Evolutionary conservation across 2,113 vertebrate species (phyloP).

Genomic region (Empidonax alnorum): DNA sequence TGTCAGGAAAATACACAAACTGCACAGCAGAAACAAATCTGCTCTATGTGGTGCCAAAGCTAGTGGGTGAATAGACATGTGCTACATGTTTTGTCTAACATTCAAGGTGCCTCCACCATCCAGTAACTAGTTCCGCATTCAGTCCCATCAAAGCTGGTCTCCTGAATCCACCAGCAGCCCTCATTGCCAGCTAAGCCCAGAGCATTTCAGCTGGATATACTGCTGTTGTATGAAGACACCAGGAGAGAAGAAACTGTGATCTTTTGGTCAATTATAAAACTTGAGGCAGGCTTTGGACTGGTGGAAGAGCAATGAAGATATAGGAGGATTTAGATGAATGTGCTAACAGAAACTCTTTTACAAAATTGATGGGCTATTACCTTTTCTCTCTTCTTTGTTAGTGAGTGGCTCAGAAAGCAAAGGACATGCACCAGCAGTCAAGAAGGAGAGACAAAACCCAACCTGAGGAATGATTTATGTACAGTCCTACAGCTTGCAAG

Average conservation of each 20-base stretch:
- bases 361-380: not conserved
- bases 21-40: not conserved
- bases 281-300: not conserved
- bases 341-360: not conserved
- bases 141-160: not conserved
- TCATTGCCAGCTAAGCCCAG: not conserved
- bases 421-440: not conserved
- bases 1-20: not conserved
- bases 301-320: not conserved
- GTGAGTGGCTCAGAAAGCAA: not conserved
- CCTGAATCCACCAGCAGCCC: not conserved
- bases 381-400: not conserved
- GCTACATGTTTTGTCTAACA: not conserved
- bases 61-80: not conserved
- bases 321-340: not conserved
- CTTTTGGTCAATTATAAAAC: not conserved
- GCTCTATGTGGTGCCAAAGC: not conserved
- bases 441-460: not conserved
- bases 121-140: not conserved
- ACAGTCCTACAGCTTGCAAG: not conserved
- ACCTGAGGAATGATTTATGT: not conserved
- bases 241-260: not conserved
- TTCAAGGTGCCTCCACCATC: not conserved
- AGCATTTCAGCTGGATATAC: not conserved
- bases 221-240: not conserved